phyloP scores from a whole-genome alignment of 2,797 vertebrate genomes.

The Eulemur albifrons region DNA sequence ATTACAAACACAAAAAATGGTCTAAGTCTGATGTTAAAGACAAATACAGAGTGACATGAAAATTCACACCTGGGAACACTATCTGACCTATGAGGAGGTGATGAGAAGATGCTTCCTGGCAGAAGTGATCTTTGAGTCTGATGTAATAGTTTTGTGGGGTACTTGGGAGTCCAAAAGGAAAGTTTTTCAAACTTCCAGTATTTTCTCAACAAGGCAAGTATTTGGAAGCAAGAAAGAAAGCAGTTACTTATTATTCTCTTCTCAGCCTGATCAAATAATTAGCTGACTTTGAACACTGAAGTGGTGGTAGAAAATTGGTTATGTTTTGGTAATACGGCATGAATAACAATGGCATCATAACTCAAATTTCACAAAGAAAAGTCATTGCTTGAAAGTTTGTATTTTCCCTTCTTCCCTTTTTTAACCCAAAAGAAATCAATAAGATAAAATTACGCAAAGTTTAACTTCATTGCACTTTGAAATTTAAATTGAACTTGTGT shows the following conservation, averaged over 20 bases:
- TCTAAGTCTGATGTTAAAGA: background rate
- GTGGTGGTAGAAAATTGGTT: background rate
- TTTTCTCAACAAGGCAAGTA: background rate
- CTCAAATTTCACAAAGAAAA: constrained; percentile 29
- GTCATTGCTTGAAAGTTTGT: background rate
- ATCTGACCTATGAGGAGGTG: background rate
- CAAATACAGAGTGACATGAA: background rate
- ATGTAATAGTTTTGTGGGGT: background rate
- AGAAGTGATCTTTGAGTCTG: background rate
- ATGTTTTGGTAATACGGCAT: background rate
- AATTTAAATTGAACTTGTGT: constrained; percentile 48
- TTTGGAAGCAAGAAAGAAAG: background rate
- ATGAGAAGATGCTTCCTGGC: background rate
- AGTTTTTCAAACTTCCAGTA: background rate
- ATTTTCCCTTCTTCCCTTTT: background rate
- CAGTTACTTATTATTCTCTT: background rate
- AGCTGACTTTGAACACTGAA: background rate
- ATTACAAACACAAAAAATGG: background rate
- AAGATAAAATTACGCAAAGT: background rate
- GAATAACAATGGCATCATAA: background rate
- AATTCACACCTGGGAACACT: background rate
- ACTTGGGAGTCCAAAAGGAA: background rate
- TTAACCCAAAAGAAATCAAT: constrained; percentile 9
- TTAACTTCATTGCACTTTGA: constrained; percentile 27
- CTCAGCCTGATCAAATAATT: background rate